Evolutionary conservation across 2,113 vertebrate genomes (phyloP), one percentile per base, ranked within the genome.

Genomic region (Apus apus): DNA sequence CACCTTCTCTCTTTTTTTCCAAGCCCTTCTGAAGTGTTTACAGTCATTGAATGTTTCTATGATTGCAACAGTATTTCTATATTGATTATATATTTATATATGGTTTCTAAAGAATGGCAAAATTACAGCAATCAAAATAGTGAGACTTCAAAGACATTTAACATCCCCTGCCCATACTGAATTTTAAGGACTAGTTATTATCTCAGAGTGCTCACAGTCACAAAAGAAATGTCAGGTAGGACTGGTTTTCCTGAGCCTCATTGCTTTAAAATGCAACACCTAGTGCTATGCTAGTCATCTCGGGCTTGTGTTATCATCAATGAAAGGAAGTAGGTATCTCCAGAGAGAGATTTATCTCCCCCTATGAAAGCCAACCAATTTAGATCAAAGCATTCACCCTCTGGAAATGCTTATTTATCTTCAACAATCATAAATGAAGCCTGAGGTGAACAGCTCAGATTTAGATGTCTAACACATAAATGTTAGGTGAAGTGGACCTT

Each of bases 391-490:
- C 51, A 81, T 73, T 80, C 72, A 89, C 68, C 67, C 89, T 92
- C 76, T 94, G 80, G 76, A 96, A 96, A 73, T 77, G 51, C 36
- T 25, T 95, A 89, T 92, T 92, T 96, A 80, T 94, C 91, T 96
- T 80, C 84, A 92, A 74, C 84, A 84, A 81, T 68, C 84, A 84
- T 86, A 95, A 89, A 94, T 81, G 84, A 94, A 96, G 64, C 89
- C 87, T 74, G 51, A 94, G 76, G 80, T 92, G 89, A 96, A 78
- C 76, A 87, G 6, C 60, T 84, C 64, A 95, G 51, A 40, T 21
- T 88, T 58, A 92, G 64, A 84, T 91, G 46, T 89, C 76, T 86
- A 87, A 74, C 68, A 71, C 6, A 34, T 43, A 91, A 86, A 75
- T 64, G 73, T 71, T 91, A 80, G 38, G 72, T 71, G 74, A 86